Percentiles rank a stretch among this genome's conserved stretches.
phyloP scores from a whole-genome alignment of 2,113 vertebrate genomes.

The Actenoides hombroni region DNA sequence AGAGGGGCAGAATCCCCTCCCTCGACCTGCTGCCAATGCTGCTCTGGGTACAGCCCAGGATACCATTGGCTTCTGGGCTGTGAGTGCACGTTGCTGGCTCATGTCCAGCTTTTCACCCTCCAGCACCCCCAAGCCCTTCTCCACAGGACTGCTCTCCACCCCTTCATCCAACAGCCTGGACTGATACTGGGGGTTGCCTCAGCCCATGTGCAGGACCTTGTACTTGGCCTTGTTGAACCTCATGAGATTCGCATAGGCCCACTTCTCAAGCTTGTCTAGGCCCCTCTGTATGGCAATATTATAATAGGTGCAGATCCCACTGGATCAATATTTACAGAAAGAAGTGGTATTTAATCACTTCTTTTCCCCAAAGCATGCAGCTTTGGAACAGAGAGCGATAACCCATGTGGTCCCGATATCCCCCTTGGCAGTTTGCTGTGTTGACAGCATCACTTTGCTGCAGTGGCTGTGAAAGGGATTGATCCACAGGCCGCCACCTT shows the following conservation, averaged over 20 bases:
- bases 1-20: neutral
- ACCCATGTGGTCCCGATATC: fast-evolving
- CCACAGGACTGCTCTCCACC: neutral
- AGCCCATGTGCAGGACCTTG: neutral
- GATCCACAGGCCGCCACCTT: neutral
- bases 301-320: neutral
- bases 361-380: neutral
- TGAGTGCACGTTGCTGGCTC: neutral
- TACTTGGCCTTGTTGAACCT: neutral
- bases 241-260: neutral
- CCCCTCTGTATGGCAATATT: neutral
- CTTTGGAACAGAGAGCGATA: neutral
- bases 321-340: neutral
- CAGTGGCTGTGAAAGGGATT: neutral
- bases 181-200: neutral
- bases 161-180: neutral
- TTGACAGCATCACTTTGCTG: neutral
- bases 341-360: neutral
- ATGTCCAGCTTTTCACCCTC: neutral
- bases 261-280: neutral
- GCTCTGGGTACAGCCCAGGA: neutral
- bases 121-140: neutral
- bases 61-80: neutral
- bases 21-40: neutral
- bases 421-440: neutral